A percentile compares a stretch with the other conserved stretches of the same genome.
phyloP scores from a whole-genome alignment of 2,797 vertebrate species.

The Manis javanica region DNA sequence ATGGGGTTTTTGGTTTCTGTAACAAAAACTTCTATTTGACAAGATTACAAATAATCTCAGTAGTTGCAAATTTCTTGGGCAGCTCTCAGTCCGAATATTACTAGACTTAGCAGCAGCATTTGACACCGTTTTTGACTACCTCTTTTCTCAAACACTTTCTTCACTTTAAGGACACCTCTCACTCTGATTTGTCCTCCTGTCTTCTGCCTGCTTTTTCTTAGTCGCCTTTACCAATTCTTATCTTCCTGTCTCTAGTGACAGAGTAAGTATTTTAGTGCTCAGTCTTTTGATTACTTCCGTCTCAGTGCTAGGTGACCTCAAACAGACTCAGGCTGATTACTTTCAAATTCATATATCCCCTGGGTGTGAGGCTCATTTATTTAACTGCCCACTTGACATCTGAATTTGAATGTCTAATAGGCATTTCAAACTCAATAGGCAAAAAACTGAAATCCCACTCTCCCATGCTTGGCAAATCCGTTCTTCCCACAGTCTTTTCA shows the following conservation, averaged over 20 bases:
- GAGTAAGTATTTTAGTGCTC: neutral
- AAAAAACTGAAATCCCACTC: neutral
- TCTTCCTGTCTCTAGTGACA: neutral
- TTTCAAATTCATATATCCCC: neutral
- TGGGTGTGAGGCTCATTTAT: neutral
- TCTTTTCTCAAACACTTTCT: neutral
- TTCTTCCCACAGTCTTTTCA: neutral
- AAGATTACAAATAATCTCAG: neutral
- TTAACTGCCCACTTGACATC: constrained; percentile 10
- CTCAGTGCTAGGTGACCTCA: neutral
- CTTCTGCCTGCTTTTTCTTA: neutral
- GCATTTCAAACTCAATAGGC: constrained; percentile 11
- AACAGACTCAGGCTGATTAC: neutral
- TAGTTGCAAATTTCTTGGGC: neutral
- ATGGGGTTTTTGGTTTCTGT: neutral
- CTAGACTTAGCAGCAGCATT: neutral
- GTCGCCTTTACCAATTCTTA: neutral
- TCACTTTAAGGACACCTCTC: neutral
- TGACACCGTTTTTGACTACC: neutral
- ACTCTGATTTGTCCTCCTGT: neutral
- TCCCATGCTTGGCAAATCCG: neutral
- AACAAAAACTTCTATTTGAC: constrained; percentile 11
- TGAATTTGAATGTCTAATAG: constrained; percentile 25
- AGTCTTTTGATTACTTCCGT: neutral
- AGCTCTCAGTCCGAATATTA: neutral